A percentile compares a stretch with the other conserved stretches of the same genome.
Conservation (phyloP, 2,797 vertebrate species). For the Scolopax bukidnonensis region DNA sequence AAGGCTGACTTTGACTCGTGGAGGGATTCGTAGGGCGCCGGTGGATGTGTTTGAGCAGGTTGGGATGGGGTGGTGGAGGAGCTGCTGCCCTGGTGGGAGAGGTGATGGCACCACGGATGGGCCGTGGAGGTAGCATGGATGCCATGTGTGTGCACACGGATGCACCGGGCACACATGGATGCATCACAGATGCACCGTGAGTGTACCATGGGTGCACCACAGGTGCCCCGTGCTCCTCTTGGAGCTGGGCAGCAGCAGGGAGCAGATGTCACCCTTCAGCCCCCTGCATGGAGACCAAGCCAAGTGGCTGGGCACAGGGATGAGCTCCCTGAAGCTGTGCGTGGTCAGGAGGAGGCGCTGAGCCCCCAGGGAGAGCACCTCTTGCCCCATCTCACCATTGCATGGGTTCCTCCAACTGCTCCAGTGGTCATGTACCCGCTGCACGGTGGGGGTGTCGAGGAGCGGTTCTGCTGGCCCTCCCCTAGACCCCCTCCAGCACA, state of each 20-base stretch:
- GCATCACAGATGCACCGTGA: too few relatives aligned
- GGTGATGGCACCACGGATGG: not conserved
- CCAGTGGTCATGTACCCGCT: not conserved
- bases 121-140: fast-evolving
- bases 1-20: constrained; percentile 76
- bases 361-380: not conserved
- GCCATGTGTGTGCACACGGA: fast-evolving
- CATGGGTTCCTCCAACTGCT: fast-evolving
- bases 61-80: not conserved
- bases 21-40: constrained; percentile 69
- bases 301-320: fast-evolving
- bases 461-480: not conserved
- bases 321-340: not conserved
- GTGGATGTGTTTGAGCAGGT: not conserved
- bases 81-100: not conserved
- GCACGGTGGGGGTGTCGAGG: fast-evolving
- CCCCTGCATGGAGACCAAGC: fast-evolving
- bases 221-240: not conserved
- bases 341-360: not conserved
- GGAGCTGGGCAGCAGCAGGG: not conserved
- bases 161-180: not conserved
- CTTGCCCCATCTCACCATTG: not conserved
- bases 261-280: not conserved
- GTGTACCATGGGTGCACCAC: not conserved
- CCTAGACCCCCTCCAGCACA: not conserved